Evolutionary conservation across 2,888 invertebrate genomes (phyloP).

Genomic region (Melieria picta): DNA sequence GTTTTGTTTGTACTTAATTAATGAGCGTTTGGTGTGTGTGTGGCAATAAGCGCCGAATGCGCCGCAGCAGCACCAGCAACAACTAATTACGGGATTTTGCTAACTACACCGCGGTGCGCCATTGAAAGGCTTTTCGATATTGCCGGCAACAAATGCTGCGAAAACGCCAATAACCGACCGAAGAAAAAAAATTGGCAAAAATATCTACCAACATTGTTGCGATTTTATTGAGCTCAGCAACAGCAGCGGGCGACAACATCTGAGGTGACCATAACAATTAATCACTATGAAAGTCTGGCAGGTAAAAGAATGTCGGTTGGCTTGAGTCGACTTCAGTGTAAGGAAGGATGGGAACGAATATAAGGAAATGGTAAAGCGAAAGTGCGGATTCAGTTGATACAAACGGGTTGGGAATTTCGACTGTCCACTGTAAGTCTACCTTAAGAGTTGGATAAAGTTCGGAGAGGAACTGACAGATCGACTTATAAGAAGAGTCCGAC

Average conservation of each 20-base stretch:
- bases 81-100: constrained; percentile 36
- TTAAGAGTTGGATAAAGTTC: too few species aligned
- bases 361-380: too few species aligned
- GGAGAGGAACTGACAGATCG: too few species aligned
- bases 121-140: constrained; percentile 28
- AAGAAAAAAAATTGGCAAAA: neutral
- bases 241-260: neutral
- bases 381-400: too few species aligned
- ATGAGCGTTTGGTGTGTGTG: constrained; percentile 14
- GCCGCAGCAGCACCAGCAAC: constrained; percentile 11
- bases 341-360: too few species aligned
- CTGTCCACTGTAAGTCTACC: too few species aligned
- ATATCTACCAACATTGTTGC: neutral
- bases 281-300: too few species aligned
- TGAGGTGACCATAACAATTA: neutral
- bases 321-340: too few species aligned
- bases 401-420: too few species aligned
- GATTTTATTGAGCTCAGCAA: neutral
- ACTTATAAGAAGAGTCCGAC: too few species aligned
- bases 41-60: neutral
- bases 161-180: neutral
- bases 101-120: constrained; percentile 32
- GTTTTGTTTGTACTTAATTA: constrained; percentile 19
- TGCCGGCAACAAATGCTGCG: neutral
- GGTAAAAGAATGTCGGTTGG: too few species aligned